Percentiles rank a stretch among this genome's conserved stretches.
Conservation (phyloP, 2,888 invertebrate species). For the Tenthredo notha region DNA sequence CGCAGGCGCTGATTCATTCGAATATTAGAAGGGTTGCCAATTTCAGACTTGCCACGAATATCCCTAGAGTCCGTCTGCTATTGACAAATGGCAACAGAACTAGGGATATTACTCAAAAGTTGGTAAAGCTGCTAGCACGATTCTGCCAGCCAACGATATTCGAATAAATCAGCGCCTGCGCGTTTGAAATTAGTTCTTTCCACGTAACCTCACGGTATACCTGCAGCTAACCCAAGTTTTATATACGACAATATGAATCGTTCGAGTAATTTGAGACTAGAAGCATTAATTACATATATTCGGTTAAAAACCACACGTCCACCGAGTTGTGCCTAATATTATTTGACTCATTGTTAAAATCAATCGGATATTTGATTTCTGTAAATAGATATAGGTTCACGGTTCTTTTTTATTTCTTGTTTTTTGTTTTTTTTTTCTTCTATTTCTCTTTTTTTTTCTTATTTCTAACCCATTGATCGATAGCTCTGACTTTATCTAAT, state of each 20-base stretch:
- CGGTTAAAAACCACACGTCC: constrained; percentile 26
- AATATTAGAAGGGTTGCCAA: too few species aligned
- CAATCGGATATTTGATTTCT: constrained; percentile 42
- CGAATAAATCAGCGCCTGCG: too few species aligned
- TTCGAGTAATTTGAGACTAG: constrained; percentile 15
- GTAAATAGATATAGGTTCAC: constrained; percentile 23
- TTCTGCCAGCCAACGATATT: too few species aligned
- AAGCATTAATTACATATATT: constrained; percentile 50
- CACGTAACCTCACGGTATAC: too few species aligned
- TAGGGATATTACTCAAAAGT: too few species aligned
- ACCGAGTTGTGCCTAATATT: constrained; percentile 31
- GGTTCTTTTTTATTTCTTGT: neutral
- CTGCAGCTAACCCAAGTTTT: neutral
- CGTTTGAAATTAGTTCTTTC: too few species aligned
- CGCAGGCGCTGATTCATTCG: too few species aligned
- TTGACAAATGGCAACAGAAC: too few species aligned
- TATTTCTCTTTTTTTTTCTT: neutral
- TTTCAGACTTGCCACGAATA: too few species aligned
- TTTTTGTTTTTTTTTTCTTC: neutral
- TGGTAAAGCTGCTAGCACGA: too few species aligned
- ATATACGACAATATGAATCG: neutral
- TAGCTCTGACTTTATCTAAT: constrained; percentile 25
- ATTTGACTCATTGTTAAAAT: constrained; percentile 43
- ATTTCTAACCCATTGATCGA: neutral
- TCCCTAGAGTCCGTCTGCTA: too few species aligned